A percentile compares a stretch with the other conserved stretches of the same genome.
Evolutionary conservation across 2,797 vertebrate species (phyloP).

Genomic region (Eulemur albifrons): DNA sequence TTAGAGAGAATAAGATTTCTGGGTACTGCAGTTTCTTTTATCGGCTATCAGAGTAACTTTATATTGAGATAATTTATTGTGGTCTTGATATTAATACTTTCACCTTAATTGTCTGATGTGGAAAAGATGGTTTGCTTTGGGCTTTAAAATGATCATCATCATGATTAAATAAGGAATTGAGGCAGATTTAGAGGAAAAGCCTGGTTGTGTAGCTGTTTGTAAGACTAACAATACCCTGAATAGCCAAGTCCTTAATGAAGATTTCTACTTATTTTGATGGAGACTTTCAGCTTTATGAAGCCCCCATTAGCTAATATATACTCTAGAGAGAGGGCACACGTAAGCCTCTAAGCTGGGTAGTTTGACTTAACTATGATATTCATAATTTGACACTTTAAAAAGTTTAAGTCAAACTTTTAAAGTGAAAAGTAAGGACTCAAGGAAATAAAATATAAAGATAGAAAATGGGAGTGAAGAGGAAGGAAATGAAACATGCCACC

Average conservation of each 20-base stretch:
- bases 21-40: background rate
- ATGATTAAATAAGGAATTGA: background rate
- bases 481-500: background rate
- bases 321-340: background rate
- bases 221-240: background rate
- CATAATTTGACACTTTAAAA: background rate
- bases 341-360: background rate
- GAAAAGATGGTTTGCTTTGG: background rate
- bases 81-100: background rate
- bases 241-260: background rate
- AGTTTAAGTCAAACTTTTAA: background rate
- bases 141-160: background rate
- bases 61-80: background rate
- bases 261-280: background rate
- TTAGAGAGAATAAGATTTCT: background rate
- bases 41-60: background rate
- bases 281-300: background rate
- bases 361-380: background rate
- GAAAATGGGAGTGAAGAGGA: background rate
- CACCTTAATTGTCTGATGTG: background rate
- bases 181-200: background rate
- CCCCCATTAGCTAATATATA: background rate
- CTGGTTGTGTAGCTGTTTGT: background rate
- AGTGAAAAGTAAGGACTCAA: background rate
- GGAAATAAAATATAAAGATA: background rate